These are phyloP conservation scores for Akabosia matsudoensis DNA, from an alignment of 1,140 invertebrate species.

Conservation along the genomic window DNA sequence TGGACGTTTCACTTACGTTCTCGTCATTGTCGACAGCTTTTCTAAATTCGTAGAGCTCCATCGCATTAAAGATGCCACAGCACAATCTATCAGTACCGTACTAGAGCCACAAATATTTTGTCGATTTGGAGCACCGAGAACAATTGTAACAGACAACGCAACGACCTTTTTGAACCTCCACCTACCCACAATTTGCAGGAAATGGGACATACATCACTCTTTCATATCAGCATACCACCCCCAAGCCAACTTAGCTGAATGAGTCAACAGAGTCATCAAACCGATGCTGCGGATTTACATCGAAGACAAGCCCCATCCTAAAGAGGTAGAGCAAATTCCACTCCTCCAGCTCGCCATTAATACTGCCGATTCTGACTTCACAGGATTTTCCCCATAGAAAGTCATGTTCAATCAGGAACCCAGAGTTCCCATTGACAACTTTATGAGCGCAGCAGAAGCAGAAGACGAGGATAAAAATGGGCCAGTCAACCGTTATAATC, in stretches of 20 bases:
- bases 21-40: slow-evolving; percentile 49
- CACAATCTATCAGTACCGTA: slow-evolving; percentile 46
- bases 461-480: not conserved
- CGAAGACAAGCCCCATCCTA: not conserved
- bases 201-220: slow-evolving; percentile 24
- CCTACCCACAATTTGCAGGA: slow-evolving; percentile 14
- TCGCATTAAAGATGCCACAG: slow-evolving; percentile 46
- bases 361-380: not conserved
- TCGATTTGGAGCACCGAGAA: slow-evolving; percentile 46
- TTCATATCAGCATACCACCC: slow-evolving; percentile 51
- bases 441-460: not conserved
- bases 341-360: slow-evolving; percentile 25
- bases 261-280: slow-evolving; percentile 53
- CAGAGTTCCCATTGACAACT: slow-evolving; percentile 1
- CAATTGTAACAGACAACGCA: slow-evolving; percentile 49
- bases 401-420: slow-evolving; percentile 28
- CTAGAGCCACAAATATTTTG: slow-evolving; percentile 47
- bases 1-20: slow-evolving; percentile 38
- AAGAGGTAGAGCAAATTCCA: not conserved
- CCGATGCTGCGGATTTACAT: slow-evolving; percentile 47
- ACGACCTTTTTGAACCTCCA: slow-evolving; percentile 20
- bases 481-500: not conserved
- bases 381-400: not conserved
- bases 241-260: slow-evolving; percentile 52
- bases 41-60: slow-evolving; percentile 48